Percentiles rank a stretch among this genome's conserved stretches.
These are phyloP conservation scores for Petrolisthes cinctipes DNA, from an alignment of 2,888 invertebrate genomes.

Conservation along the genomic window DNA sequence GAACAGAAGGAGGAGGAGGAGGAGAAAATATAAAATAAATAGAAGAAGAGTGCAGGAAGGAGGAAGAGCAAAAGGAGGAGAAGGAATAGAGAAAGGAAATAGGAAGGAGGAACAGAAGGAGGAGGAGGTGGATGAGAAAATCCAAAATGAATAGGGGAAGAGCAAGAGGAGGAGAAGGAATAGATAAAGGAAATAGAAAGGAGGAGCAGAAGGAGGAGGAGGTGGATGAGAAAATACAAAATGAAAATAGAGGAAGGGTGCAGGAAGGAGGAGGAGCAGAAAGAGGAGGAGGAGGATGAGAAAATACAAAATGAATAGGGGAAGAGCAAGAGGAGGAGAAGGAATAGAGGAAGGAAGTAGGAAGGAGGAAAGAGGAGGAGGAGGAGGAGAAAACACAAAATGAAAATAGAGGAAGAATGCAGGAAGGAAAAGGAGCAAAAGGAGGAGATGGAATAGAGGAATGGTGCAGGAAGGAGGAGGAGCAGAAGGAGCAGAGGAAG, in stretches of 20 bases:
- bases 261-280: background rate
- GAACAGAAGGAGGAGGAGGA: background rate
- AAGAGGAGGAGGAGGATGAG: background rate
- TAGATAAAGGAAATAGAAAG: background rate
- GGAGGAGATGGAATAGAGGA: background rate
- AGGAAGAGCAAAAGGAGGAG: background rate
- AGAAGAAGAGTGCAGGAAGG: background rate
- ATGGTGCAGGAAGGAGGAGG: background rate
- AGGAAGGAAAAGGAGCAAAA: background rate
- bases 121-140: background rate
- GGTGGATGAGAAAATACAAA: background rate
- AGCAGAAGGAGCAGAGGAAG: background rate
- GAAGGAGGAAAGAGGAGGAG: background rate
- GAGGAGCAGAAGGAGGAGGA: background rate
- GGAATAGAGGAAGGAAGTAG: background rate
- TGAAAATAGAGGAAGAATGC: no score
- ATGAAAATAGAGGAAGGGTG: background rate
- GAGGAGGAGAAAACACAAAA: no score
- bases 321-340: background rate
- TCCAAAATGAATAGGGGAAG: background rate
- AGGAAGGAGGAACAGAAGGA: background rate
- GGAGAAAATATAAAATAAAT: background rate
- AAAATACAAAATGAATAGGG: background rate
- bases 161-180: background rate
- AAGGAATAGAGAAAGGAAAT: background rate